These are phyloP conservation scores for Trachemys scripta DNA, from an alignment of 2,113 vertebrate species.

Conservation along the genomic window DNA sequence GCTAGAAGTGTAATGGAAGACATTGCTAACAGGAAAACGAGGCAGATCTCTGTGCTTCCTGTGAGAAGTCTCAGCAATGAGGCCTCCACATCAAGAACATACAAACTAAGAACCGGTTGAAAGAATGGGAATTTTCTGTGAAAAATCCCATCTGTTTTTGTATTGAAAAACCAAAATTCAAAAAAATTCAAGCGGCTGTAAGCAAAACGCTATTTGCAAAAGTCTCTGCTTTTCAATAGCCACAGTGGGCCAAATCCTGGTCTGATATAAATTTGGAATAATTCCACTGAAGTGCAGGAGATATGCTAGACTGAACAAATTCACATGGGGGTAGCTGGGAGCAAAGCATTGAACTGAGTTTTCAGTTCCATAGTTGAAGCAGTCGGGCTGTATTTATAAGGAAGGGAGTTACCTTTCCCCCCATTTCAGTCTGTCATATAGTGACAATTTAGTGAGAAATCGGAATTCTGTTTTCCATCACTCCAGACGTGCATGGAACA, in stretches of 20 bases:
- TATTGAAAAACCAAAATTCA: neutral
- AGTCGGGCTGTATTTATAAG: neutral
- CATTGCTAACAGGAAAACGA: neutral
- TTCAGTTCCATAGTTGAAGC: neutral
- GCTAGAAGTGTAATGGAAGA: neutral
- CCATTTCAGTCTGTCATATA: neutral
- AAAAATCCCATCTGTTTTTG: neutral
- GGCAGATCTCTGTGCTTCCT: neutral
- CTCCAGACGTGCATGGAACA: neutral
- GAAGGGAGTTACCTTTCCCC: neutral
- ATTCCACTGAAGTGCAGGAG: neutral
- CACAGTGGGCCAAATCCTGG: neutral
- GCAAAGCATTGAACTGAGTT: neutral
- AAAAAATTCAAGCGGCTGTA: neutral
- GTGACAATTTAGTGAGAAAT: neutral
- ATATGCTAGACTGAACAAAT: neutral
- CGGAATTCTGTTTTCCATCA: neutral
- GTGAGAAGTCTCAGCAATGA: neutral
- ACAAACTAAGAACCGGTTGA: neutral
- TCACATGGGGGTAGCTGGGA: neutral
- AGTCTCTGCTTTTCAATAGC: neutral
- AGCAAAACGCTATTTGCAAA: neutral
- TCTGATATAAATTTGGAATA: neutral
- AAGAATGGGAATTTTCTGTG: neutral
- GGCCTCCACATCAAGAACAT: neutral